Percentiles rank a stretch among this genome's conserved stretches.
Evolutionary conservation across 2,113 vertebrate genomes (phyloP).

Genomic region (Bubo bubo): DNA sequence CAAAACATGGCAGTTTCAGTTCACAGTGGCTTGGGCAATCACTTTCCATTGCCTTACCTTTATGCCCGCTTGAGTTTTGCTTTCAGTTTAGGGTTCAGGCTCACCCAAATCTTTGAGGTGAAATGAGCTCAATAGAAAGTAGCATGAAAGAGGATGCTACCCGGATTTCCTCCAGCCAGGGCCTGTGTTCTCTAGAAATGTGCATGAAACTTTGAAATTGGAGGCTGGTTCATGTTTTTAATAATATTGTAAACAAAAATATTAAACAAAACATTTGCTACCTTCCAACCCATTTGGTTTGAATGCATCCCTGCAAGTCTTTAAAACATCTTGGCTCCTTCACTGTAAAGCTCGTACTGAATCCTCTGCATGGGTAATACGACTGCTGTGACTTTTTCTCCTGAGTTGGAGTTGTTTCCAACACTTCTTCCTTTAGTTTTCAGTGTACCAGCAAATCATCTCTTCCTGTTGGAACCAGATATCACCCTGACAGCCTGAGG

Average conservation of each 20-base stretch:
- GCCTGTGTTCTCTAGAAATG: constrained; percentile 20
- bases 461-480: background rate
- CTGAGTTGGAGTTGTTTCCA: background rate
- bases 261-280: background rate
- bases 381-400: background rate
- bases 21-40: constrained; percentile 29
- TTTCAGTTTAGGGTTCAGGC: constrained; percentile 43
- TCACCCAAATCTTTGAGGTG: constrained; percentile 29
- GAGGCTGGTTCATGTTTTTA: constrained; percentile 5
- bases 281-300: background rate
- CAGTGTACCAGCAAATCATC: background rate
- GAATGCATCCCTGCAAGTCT: background rate
- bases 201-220: constrained; percentile 2
- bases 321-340: background rate
- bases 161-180: constrained; percentile 32
- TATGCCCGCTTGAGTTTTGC: constrained; percentile 38
- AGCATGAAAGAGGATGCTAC: constrained; percentile 38
- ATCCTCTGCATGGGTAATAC: background rate
- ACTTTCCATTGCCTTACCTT: constrained; percentile 58
- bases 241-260: constrained; percentile 21
- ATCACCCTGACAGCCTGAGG: background rate
- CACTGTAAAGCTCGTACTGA: background rate
- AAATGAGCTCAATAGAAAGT: constrained; percentile 57
- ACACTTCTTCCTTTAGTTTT: background rate
- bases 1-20: constrained; percentile 45